phyloP scores from a whole-genome alignment of 2,888 invertebrate genomes.

The Ormyrus rosae region DNA sequence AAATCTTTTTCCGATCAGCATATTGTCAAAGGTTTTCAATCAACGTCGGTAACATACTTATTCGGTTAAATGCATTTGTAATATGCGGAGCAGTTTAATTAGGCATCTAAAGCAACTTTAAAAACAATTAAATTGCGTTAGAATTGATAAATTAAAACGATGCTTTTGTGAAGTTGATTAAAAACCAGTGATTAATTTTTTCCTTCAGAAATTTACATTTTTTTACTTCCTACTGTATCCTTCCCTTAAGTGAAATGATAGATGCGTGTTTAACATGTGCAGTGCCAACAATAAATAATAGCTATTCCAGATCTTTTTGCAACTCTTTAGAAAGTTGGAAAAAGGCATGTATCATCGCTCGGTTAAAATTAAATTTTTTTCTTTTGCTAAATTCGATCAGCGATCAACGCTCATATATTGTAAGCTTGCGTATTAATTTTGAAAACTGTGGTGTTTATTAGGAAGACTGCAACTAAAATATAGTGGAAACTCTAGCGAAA shows the following conservation, averaged over 20 bases:
- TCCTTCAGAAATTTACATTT: not conserved
- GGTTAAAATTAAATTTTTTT: too few species aligned
- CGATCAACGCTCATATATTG: too few species aligned
- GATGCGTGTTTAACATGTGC: conserved; percentile 25
- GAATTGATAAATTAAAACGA: not conserved
- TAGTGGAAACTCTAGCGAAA: too few species aligned
- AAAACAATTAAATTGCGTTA: not conserved
- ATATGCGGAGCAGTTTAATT: too few species aligned
- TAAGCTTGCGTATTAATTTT: too few species aligned
- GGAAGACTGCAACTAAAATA: too few species aligned
- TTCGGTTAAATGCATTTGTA: conserved; percentile 1
- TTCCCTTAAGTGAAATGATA: not conserved
- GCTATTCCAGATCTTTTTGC: not conserved
- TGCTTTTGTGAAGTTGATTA: not conserved
- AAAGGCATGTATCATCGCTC: too few species aligned
- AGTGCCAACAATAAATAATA: not conserved
- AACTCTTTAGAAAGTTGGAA: too few species aligned
- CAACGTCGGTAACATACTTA: not conserved
- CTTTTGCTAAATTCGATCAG: too few species aligned
- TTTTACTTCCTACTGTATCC: not conserved
- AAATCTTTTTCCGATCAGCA: not conserved
- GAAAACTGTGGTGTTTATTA: too few species aligned
- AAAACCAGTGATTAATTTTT: not conserved
- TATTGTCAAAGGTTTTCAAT: not conserved
- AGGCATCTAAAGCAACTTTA: too few species aligned